Base-by-base conservation (phyloP, 2,888 invertebrate species). In the Scaptomyza parva region DNA sequence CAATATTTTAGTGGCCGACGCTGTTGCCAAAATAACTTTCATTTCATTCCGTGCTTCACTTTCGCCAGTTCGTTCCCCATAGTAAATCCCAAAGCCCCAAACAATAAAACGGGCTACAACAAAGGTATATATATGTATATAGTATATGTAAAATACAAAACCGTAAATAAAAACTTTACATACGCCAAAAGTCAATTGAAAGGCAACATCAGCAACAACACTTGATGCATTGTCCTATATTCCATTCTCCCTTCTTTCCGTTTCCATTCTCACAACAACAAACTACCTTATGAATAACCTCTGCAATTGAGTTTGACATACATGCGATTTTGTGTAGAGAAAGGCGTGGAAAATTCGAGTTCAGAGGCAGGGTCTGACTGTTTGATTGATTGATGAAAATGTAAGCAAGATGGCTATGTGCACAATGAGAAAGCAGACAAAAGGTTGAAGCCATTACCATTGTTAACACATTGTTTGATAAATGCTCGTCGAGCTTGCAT, bases 261-360 rank as follows among this genome's bases (percentile, higher is more conserved):
- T 11, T n/a, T n/a, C n/a, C n/a, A n/a, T n/a, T n/a, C n/a, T 7
- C 9, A 12, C 12, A 3, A 17, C 30, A 24, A 37, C 35, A 17
- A n/a, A 43, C 41, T 43, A 37, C 45, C 63, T 77, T 75, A 44
- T 39, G 70, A 54, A 82, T 80, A 80, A 83, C 51, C 71, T 69
- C 47, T 17, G 50, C 71, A 82, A 82, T 86, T 74, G 77, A 66
- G 60, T 72, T 70, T 77, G 86, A 83, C 84, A 66, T 64, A 70
- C 68, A 66, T 64, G 48, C 11, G 61, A 64, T 52, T 59, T 58
- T 47, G 57, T 65, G 45, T 39, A 33, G 41, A 33, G 41, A 28
- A 28, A 8, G 20, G 18, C 18, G 26, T 26, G 44, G 11, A 8
- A 11, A 44, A 26, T 11, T 45, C 18, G 20, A 37, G 14, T 41